Conservation (phyloP, 2,797 vertebrate species). For the Morelia viridis region DNA sequence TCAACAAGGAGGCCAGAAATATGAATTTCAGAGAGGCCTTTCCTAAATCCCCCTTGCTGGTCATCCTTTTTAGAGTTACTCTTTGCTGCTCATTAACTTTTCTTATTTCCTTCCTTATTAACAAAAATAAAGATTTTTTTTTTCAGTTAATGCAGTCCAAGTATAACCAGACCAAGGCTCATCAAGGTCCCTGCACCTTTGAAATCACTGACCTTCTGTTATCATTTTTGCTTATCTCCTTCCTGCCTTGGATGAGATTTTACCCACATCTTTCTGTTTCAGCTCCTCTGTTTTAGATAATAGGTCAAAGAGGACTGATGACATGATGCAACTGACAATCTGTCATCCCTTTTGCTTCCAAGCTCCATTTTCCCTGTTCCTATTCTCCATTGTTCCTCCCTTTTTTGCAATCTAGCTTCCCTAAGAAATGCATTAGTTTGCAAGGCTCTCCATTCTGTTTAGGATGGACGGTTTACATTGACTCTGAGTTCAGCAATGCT, state of each 20-base stretch:
- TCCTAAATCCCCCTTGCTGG: neutral
- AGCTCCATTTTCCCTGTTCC: neutral
- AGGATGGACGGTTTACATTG: neutral
- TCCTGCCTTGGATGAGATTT: constrained; percentile 1
- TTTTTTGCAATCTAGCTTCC: neutral
- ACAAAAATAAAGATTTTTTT: neutral
- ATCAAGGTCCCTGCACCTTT: neutral
- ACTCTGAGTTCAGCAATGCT: neutral
- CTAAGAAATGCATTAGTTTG: neutral
- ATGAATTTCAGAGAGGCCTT: neutral
- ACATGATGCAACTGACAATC: neutral
- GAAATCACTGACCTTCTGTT: neutral
- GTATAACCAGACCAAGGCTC: neutral
- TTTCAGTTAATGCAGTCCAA: neutral
- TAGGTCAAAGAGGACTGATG: neutral
- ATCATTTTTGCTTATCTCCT: neutral
- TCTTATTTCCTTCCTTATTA: constrained; percentile 22
- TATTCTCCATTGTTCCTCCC: neutral
- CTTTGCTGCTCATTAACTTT: constrained; percentile 16
- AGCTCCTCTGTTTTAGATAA: neutral
- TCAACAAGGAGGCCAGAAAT: neutral
- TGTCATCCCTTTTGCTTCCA: neutral
- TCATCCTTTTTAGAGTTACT: neutral
- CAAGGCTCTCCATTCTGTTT: neutral
- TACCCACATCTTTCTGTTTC: neutral